Evolutionary conservation across 1,140 invertebrate species (phyloP).

Genomic region (Pomacea maculata): DNA sequence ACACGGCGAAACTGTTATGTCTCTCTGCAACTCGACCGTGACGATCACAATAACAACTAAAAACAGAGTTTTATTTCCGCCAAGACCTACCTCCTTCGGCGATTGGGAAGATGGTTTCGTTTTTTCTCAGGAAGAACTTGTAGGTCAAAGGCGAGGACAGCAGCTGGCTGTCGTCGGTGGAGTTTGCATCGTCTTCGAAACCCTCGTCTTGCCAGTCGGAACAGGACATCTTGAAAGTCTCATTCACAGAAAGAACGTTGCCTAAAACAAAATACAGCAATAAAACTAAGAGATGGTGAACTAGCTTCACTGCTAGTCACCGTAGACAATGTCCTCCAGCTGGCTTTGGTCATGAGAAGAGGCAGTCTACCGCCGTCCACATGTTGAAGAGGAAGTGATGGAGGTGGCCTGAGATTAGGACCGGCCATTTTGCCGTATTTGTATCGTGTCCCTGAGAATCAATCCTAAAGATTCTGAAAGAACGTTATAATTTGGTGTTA

Average conservation of each 20-base stretch:
- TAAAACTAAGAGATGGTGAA: background rate
- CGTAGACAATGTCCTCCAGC: background rate
- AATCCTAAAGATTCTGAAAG: background rate
- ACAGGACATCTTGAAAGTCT: background rate
- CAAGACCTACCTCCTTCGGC: background rate
- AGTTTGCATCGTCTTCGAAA: background rate
- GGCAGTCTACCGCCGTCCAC: too few relatives aligned
- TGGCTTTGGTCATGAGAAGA: too few relatives aligned
- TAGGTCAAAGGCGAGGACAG: background rate
- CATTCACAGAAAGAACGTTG: background rate
- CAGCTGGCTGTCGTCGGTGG: background rate
- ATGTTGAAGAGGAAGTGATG: too few relatives aligned
- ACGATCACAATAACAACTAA: too few relatives aligned
- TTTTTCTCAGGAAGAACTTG: slow-evolving; percentile 13
- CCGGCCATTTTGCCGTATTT: too few relatives aligned
- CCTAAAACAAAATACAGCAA: background rate
- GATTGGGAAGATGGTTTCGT: background rate
- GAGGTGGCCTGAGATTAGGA: too few relatives aligned
- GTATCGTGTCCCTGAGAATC: background rate
- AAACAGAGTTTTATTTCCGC: too few relatives aligned
- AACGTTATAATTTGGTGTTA: background rate
- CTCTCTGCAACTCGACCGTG: too few relatives aligned
- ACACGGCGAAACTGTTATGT: too few relatives aligned
- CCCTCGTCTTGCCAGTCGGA: slow-evolving; percentile 1
- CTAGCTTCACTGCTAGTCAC: background rate